Percentiles rank a stretch among this genome's conserved stretches.
Evolutionary conservation across 1,140 invertebrate genomes (phyloP).

Genomic region (Telenomus remus): DNA sequence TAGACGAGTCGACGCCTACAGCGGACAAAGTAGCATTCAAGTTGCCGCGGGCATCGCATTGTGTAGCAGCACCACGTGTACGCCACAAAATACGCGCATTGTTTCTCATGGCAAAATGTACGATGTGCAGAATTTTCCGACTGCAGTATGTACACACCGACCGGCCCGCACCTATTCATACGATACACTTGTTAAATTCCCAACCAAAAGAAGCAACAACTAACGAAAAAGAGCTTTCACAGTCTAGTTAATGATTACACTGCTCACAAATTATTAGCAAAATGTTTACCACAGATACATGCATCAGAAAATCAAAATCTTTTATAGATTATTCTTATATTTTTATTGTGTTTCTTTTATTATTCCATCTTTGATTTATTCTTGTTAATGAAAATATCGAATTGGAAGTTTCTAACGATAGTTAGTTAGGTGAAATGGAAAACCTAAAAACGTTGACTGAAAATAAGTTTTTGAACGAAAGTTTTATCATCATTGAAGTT

Average conservation of each 20-base stretch:
- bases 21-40: conserved; percentile 53
- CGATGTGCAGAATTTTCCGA: conserved; percentile 44
- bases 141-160: conserved; percentile 19
- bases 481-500: too few species aligned
- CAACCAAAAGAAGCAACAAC: conserved; percentile 37
- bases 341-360: too few species aligned
- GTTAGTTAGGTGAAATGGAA: too few species aligned
- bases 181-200: conserved; percentile 48
- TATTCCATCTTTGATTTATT: too few species aligned
- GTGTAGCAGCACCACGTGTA: conserved; percentile 46
- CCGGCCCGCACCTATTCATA: conserved; percentile 40
- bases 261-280: conserved; percentile 15
- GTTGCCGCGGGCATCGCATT: conserved; percentile 57
- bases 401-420: too few species aligned
- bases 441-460: too few species aligned
- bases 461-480: too few species aligned
- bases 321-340: too few species aligned
- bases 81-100: conserved; percentile 51
- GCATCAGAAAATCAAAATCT: too few species aligned
- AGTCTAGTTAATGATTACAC: conserved; percentile 18
- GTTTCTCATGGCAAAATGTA: conserved; percentile 49
- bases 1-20: conserved; percentile 53
- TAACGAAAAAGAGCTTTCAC: conserved; percentile 36
- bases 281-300: conserved; percentile 7
- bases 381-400: too few species aligned